These are phyloP conservation scores for Rhabditoides inermis DNA, from an alignment of 2,888 invertebrate species.

Conservation along the genomic window DNA sequence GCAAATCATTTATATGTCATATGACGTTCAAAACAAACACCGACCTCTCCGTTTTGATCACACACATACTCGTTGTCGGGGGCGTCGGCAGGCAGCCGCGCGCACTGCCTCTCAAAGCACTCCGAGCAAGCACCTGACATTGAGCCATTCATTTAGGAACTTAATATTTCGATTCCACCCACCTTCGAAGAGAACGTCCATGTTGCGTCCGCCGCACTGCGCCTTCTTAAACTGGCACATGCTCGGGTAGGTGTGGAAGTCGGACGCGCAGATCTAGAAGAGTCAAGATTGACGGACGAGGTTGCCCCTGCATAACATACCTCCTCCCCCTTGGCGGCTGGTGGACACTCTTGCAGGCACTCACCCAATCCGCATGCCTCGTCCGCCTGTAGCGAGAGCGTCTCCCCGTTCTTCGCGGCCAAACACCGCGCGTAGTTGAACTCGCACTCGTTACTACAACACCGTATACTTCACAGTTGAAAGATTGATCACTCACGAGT, in stretches of 20 bases:
- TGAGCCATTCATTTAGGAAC: background rate
- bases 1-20: too few relatives aligned
- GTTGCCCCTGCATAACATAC: background rate
- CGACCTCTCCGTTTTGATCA: constrained; percentile 32
- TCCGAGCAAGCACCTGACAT: constrained; percentile 36
- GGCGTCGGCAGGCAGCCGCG: constrained; percentile 21
- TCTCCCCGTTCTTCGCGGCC: constrained; percentile 34
- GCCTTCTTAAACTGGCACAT: constrained; percentile 22
- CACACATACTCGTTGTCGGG: constrained; percentile 43
- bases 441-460: constrained; percentile 22
- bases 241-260: constrained; percentile 22
- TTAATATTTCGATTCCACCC: background rate
- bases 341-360: too few relatives aligned
- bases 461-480: background rate
- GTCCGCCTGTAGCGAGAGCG: constrained; percentile 5
- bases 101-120: constrained; percentile 38
- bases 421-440: constrained; percentile 44
- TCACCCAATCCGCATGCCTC: constrained; percentile 4
- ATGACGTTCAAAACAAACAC: background rate
- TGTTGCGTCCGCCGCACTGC: constrained; percentile 16
- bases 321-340: constrained; percentile 2
- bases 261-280: constrained; percentile 17
- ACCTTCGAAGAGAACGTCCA: constrained; percentile 39
- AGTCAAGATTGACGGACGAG: background rate
- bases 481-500: constrained; percentile 10